phyloP scores from a whole-genome alignment of 2,888 invertebrate genomes.

The Aricia artaxerxes region DNA sequence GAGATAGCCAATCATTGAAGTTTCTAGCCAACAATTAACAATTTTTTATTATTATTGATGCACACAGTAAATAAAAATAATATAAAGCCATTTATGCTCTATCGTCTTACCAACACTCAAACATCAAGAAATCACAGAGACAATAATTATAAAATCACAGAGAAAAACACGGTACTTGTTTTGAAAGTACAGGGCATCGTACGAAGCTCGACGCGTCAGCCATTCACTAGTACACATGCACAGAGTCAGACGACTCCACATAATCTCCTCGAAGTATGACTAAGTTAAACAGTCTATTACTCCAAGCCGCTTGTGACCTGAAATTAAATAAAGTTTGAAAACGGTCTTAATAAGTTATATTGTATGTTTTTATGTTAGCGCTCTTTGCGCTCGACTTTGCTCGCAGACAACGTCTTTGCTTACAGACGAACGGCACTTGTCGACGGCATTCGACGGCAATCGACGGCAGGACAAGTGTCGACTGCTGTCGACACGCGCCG shows the following conservation, averaged over 20 bases:
- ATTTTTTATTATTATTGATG: background rate
- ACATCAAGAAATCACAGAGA: slow-evolving; percentile 30
- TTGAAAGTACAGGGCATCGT: slow-evolving; percentile 18
- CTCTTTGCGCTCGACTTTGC: no score
- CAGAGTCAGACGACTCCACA: background rate
- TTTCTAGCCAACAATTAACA: no score
- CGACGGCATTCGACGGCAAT: no score
- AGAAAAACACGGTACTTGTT: slow-evolving; percentile 28
- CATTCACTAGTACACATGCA: slow-evolving; percentile 21
- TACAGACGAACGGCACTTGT: no score
- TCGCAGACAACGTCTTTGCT: no score
- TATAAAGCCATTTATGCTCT: background rate
- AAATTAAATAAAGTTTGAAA: background rate
- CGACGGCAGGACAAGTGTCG: no score
- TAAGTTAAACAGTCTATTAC: slow-evolving; percentile 25
- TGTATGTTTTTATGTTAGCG: no score
- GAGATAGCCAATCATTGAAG: no score
- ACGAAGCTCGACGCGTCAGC: background rate
- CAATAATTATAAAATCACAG: slow-evolving; percentile 31
- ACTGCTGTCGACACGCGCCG: no score
- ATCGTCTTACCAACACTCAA: slow-evolving; percentile 15
- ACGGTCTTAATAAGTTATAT: no score
- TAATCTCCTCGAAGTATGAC: slow-evolving; percentile 21
- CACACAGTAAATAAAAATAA: background rate
- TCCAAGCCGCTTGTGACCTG: slow-evolving; percentile 14